phyloP scores from a whole-genome alignment of 2,797 vertebrate species.

The Leucoraja ocellata region DNA sequence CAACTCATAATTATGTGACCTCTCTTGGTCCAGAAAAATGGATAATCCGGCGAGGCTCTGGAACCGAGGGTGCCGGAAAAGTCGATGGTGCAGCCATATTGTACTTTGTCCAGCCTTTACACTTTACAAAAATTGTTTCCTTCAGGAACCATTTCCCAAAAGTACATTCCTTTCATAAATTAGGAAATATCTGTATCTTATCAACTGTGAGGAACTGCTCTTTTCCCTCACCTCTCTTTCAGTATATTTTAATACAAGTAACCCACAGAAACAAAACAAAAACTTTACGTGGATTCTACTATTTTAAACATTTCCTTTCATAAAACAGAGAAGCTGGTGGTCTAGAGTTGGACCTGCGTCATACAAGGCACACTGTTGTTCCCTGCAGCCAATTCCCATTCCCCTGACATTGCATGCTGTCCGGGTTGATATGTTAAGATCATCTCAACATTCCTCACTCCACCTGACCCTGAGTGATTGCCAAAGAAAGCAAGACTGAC shows the following conservation, averaged over 20 bases:
- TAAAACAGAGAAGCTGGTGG: background rate
- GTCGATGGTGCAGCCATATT: too few relatives aligned
- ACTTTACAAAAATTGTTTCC: too few relatives aligned
- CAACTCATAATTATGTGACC: too few relatives aligned
- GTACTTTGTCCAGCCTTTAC: too few relatives aligned
- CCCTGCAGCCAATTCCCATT: conserved; percentile 23
- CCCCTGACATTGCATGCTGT: conserved; percentile 23
- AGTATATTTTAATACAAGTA: background rate
- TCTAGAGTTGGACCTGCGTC: background rate
- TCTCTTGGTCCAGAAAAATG: too few relatives aligned
- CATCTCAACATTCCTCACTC: background rate
- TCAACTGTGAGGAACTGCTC: background rate
- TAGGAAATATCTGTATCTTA: too few relatives aligned
- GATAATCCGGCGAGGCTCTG: too few relatives aligned
- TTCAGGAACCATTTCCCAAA: too few relatives aligned
- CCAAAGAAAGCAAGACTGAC: background rate
- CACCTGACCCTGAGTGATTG: conserved; percentile 22
- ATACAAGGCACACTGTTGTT: background rate
- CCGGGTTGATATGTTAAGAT: background rate
- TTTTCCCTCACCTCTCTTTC: background rate
- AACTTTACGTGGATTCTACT: background rate
- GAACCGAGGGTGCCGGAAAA: too few relatives aligned
- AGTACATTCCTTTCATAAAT: too few relatives aligned
- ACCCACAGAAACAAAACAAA: background rate
- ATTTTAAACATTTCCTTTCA: background rate